phyloP scores from a whole-genome alignment of 2,888 invertebrate species.

The Sclerodermus sp. region DNA sequence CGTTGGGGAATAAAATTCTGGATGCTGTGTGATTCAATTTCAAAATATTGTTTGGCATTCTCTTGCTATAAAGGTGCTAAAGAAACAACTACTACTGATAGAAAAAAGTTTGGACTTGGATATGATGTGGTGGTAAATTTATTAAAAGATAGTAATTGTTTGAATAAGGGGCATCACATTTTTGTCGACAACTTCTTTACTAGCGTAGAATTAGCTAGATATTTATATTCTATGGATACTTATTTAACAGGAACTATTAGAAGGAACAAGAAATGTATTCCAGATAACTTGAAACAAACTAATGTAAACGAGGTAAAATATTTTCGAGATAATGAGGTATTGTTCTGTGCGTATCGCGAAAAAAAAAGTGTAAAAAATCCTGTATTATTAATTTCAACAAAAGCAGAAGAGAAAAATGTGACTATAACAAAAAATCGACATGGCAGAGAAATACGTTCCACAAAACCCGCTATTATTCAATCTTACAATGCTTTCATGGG shows the following conservation, averaged over 20 bases:
- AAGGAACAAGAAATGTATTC: conserved; percentile 17
- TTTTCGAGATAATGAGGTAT: conserved; percentile 20
- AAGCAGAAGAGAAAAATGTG: conserved; percentile 17
- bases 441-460: conserved; percentile 17
- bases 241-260: conserved; percentile 16
- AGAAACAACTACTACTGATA: conserved; percentile 19
- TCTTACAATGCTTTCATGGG: conserved; percentile 32
- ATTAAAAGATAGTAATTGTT: conserved; percentile 12
- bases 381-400: conserved; percentile 28
- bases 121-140: conserved; percentile 12
- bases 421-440: conserved; percentile 16
- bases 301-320: conserved; percentile 25
- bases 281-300: conserved; percentile 13
- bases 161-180: conserved; percentile 15
- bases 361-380: no score
- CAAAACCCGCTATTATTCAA: conserved; percentile 17
- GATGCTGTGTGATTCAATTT: conserved; percentile 33
- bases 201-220: conserved; percentile 11
- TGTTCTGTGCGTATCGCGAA: conserved; percentile 28
- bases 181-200: conserved; percentile 14
- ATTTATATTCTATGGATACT: conserved; percentile 8
- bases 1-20: conserved; percentile 25
- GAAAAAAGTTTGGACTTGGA: conserved; percentile 19
- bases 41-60: conserved; percentile 33
- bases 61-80: conserved; percentile 28